Percentiles rank a stretch among this genome's conserved stretches.
Conservation (phyloP, 64 coral and sea anemone species). For the Montipora capricornis region DNA sequence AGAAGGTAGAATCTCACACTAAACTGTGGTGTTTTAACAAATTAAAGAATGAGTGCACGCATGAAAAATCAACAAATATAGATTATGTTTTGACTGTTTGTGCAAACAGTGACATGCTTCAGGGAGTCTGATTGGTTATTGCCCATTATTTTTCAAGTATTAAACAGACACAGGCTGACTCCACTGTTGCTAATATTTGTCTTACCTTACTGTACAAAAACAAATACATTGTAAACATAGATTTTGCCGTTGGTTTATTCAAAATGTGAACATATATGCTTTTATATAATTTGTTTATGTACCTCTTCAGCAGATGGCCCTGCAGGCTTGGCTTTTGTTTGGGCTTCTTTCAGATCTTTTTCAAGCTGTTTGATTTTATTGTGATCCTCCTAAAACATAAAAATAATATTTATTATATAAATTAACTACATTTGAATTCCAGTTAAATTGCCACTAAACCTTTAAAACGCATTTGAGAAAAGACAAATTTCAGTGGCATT, state of each 20-base stretch:
- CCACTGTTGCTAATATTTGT: neutral
- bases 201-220: neutral
- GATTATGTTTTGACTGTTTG: no score
- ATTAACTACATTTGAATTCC: no score
- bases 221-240: no score
- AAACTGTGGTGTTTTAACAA: neutral
- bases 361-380: slow-evolving; percentile 94
- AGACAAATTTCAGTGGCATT: no score
- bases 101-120: no score
- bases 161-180: neutral
- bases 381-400: slow-evolving; percentile 80
- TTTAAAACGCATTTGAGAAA: no score
- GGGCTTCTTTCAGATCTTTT: slow-evolving; percentile 92
- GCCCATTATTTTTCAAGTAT: no score
- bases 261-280: no score
- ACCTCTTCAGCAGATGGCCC: slow-evolving; percentile 97
- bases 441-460: no score
- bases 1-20: no score
- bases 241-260: neutral
- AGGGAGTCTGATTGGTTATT: no score
- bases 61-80: neutral
- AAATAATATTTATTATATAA: neutral
- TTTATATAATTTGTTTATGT: neutral
- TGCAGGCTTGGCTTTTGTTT: slow-evolving; percentile 82
- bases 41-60: neutral